These are phyloP conservation scores for Virgularia gustaviana DNA, from an alignment of 92 coral and sea anemone genomes.

Conservation along the genomic window DNA sequence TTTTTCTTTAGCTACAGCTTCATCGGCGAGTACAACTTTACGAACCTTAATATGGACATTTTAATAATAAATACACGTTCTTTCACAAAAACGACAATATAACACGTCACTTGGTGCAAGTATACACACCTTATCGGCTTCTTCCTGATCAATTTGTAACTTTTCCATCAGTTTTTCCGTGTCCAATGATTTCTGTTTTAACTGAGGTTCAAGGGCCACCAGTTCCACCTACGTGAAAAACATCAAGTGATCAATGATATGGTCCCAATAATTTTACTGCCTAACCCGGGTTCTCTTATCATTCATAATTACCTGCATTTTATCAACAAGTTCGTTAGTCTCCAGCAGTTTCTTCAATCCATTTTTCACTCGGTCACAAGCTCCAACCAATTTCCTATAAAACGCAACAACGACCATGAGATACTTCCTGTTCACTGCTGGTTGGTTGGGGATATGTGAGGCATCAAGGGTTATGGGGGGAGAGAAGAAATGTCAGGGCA, in stretches of 20 bases:
- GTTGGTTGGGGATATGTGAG: too few relatives aligned
- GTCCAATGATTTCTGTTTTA: conserved; percentile 92
- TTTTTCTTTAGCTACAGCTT: conserved; percentile 87
- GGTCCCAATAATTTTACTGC: too few relatives aligned
- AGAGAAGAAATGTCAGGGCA: too few relatives aligned
- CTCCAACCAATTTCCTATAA: conserved; percentile 81
- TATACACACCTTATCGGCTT: conserved; percentile 79
- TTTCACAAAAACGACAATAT: neutral
- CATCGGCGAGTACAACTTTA: conserved; percentile 90
- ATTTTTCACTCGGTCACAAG: conserved; percentile 96
- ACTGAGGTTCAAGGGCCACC: conserved; percentile 88
- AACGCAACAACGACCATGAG: too few relatives aligned
- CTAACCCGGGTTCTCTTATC: neutral
- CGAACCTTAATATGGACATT: conserved; percentile 76
- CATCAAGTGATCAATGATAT: neutral
- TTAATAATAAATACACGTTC: neutral
- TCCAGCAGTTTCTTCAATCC: conserved; percentile 90
- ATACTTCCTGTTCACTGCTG: too few relatives aligned
- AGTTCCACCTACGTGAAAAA: conserved; percentile 49
- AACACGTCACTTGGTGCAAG: neutral
- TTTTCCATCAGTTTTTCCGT: conserved; percentile 98
- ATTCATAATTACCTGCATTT: conserved; percentile 60
- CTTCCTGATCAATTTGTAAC: conserved; percentile 93
- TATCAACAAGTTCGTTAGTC: conserved; percentile 92
- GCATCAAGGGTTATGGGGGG: too few relatives aligned